Percentiles rank a stretch among this genome's conserved stretches.
phyloP scores from a whole-genome alignment of 53 echinoderm and acorn worm species.

The Crossaster papposus region DNA sequence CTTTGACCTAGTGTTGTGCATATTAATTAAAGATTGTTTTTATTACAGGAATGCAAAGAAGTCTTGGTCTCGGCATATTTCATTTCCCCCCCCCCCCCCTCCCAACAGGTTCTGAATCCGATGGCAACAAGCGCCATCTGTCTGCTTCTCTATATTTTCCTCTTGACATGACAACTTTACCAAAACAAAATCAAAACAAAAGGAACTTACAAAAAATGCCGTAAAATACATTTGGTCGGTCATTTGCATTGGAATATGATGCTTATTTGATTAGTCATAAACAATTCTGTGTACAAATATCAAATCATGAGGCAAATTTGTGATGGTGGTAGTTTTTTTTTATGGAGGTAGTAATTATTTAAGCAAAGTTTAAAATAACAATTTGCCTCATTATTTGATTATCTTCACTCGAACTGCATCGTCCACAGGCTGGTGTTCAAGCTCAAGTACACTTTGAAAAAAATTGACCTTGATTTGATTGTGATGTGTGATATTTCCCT shows the following conservation, averaged over 20 bases:
- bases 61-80: conserved; percentile 9
- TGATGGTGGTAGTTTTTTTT: conserved; percentile 1
- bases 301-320: conserved; percentile 43
- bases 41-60: conserved; percentile 9
- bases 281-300: neutral
- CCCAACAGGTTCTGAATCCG: conserved; percentile 44
- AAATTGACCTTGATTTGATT: neutral
- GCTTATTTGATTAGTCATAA: neutral
- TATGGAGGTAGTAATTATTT: neutral
- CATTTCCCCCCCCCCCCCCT: conserved; percentile 1
- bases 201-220: neutral
- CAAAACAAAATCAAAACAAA: conserved; percentile 50
- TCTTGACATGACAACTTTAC: conserved; percentile 55
- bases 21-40: conserved; percentile 29
- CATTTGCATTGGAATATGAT: neutral
- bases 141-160: conserved; percentile 22
- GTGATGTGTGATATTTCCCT: neutral
- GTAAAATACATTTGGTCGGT: neutral
- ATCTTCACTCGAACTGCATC: conserved; percentile 13
- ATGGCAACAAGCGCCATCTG: neutral
- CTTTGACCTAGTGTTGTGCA: conserved; percentile 25
- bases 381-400: conserved; percentile 48
- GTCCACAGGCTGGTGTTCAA: conserved; percentile 15
- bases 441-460: neutral
- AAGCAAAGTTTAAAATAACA: neutral